Evolutionary conservation across 2,797 vertebrate species (phyloP).

Genomic region (Leucoraja ocellata): DNA sequence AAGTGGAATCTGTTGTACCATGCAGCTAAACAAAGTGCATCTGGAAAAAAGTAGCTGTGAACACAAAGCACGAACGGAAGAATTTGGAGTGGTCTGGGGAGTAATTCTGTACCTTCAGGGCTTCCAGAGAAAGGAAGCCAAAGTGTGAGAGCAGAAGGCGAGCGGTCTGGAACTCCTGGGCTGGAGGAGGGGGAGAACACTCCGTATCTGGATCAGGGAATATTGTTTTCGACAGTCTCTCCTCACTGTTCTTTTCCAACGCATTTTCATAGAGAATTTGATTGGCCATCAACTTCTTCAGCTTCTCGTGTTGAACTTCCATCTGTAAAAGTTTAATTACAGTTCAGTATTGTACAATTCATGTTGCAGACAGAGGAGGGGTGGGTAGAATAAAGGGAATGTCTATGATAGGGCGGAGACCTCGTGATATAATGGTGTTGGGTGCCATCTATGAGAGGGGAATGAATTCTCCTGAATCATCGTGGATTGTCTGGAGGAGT

Average conservation of each 20-base stretch:
- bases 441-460: no score
- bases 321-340: constrained; percentile 59
- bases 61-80: background rate
- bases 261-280: constrained; percentile 70
- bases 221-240: constrained; percentile 67
- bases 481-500: no score
- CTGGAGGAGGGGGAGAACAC: constrained; percentile 70
- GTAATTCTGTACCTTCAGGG: constrained; percentile 70
- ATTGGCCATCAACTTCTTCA: constrained; percentile 69
- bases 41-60: background rate
- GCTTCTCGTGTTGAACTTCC: constrained; percentile 74
- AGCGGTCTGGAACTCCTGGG: constrained; percentile 77
- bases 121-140: constrained; percentile 83
- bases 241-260: constrained; percentile 76
- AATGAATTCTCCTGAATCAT: no score
- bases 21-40: no score
- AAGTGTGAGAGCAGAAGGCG: constrained; percentile 85
- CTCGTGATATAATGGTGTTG: no score
- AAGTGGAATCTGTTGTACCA: background rate
- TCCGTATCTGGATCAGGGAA: constrained; percentile 67
- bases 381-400: no score
- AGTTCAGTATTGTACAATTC: background rate
- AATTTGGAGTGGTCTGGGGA: no score
- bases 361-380: no score
- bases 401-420: no score